Base-by-base conservation (phyloP, 2,888 invertebrate species). In the Thera britannica region DNA sequence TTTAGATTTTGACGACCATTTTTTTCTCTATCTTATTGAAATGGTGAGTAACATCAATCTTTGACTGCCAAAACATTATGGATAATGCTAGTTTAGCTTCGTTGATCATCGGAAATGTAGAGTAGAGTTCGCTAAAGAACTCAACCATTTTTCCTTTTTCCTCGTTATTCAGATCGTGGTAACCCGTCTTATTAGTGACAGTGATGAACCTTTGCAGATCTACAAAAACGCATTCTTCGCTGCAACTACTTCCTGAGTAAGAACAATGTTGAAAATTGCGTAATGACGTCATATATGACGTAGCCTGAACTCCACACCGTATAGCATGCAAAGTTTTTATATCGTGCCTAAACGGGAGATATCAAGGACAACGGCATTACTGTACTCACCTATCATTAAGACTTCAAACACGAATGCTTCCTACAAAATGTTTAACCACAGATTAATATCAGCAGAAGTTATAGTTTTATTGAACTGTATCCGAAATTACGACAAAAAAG, bases 301-400 rank as follows among this genome's bases (percentile, higher is more conserved):
- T 46, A 9, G 12, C 23, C 12, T 49, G 58, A 55, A 65, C 49
- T 68, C 58, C 62, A 9, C 58, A 54, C 61, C 56, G n/a, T 46
- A 59, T 56, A 41, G 51, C 52, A 65, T 41, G 56, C 46, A 60
- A 57, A 58, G 57, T 63, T 54, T 60, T 61, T 68, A 55, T 49
- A 61, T 65, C 61, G 38, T 9, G 44, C 58, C 62, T 11, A 62
- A 68, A 61, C 35, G 38, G 52, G 41, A 12, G 48, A 57, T 66
- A 57, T 65, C 61, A 61, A 60, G 60, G 65, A 57, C 65, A 57
- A 57, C 23, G 36, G 23, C 55, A 60, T 51, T 55, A 56, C 56
- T 56, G 41, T 49, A 54, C 52, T 52, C 62, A 49, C 34, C 55
- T 34, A 57, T 44, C 55, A 57, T 57, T 58, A 52, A 46, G 36